Evolutionary conservation across 2,888 invertebrate genomes (phyloP), one percentile per base, ranked within the genome.

Genomic region (Epistrophe grossulariae): DNA sequence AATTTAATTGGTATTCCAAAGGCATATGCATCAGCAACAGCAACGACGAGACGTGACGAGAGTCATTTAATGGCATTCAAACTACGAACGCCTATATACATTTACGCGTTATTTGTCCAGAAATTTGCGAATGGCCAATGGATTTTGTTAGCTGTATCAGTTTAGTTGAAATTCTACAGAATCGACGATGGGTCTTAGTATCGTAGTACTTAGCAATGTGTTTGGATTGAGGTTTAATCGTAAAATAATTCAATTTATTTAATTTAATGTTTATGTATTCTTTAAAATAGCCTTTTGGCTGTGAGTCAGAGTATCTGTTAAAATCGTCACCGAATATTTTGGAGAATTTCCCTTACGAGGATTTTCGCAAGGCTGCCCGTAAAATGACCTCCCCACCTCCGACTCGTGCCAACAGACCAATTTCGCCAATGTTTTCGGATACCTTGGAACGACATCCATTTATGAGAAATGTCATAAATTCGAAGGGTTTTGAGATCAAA

Each of bases 281-380:
- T 48, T 70, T 62, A 70, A 10, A 10, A 62, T 71, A 87, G 87
- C 79, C 87, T 15, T 24, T 83, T 80, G 89, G 79, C 89, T 90
- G 90, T 89, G 91, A 89, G 89, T 88, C 89, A 76, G 91, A 90
- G 81, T 82, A 90, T n/a, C 85, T 92, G 60, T 78, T 92, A 50
- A 92, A 91, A 88, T 93, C 93, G 66, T 92, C 93, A 38, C 93
- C 93, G 1, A 92, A 93, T 73, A 93, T 93, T 73, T 89, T 93
- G 84, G 92, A 92, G 88, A 92, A 92, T 88, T 92, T 91, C 71
- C 89, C 90, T 9, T 93, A 92, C 91, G 92, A 91, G 81, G 91
- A 93, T 72, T 90, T 91, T 40, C 90, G 89, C n/a, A 38, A 85
- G 24, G 64, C 71, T n/a, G 62, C 76, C 31, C 68, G 77, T 17